Base-by-base conservation (phyloP, 2,888 invertebrate genomes). In the Ichneumoninae sp. region DNA sequence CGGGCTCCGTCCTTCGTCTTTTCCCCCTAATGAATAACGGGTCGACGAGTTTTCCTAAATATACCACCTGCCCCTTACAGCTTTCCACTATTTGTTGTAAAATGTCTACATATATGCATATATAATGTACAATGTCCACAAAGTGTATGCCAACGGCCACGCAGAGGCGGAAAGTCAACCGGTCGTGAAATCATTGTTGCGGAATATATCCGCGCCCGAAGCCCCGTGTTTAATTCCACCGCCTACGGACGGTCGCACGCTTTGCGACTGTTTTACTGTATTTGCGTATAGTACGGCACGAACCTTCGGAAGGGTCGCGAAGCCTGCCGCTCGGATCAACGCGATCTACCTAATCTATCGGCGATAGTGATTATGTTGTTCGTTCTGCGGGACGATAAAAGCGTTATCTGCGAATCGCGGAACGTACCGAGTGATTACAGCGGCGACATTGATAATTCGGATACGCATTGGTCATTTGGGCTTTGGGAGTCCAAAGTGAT, bases 31-130 rank as follows among this genome's bases (percentile, higher is more conserved):
- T 82, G 54, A 85, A 76, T 76, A 47, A 82, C 82, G 85, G 79
- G 71, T 82, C 85, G 82, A 80, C 82, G 82, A 63, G 63, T 80
- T 85, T 80, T 79, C 82, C 76, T 80, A 80, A 83, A 85, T 80
- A 82, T 76, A 80, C 69, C 81, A 73, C 63, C 68, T 22, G 71
- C 70, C 81, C 74, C 76, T 65, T 69, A 54, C 36, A 47, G 50
- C 70, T 78, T 78, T 50, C 26, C 74, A 63, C 57, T 26, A 30
- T 40, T 70, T 66, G 52, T 8, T 16, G 52, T 40, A 60, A 75
- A 50, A 16, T 33, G n/a, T 68, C 13, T 44, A 71, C 0, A 63
- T 57, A 19, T 36, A 52, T 13, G 30, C n/a, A 40, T 33, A 16
- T 30, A 57, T 60, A 26, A 16, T 30, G 47, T 60, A 26, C 7